Evolutionary conservation across 2,888 invertebrate species (phyloP), one percentile per base, ranked within the genome.

Genomic region (Sinohyriopsis cumingii): DNA sequence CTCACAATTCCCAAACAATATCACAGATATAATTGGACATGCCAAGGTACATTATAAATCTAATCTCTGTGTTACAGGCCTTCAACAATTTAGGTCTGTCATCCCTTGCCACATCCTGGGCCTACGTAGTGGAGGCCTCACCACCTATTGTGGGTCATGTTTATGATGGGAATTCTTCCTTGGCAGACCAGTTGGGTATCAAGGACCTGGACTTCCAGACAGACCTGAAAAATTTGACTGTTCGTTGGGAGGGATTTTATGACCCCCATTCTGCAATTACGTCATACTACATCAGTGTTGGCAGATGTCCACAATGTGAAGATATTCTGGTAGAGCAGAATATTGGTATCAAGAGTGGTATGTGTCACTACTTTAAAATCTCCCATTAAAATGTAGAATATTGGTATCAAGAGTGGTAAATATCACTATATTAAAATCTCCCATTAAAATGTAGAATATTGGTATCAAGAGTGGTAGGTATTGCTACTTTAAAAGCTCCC

Each of bases 211-310:
- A 77, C 55, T 77, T 67, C 60, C 69, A 69, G 45, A 74, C 72
- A 28, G 66, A 67, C 25, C 55, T 55, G 24, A 68, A 65, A 18
- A 62, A 22, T 22, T 12, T 80, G 15, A 62, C 69, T 33, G 69
- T 70, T 4, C 70, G 57, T 55, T 80, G 78, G 80, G 65, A 67
- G 55, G 79, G 80, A 20, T 78, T 80, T 60, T 56, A 71, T 53
- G 75, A 74, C 33, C 73, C 78, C 1, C 72, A 73, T 20, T 63
- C 77, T 3, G 60, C 74, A 15, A 75, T 80, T n/a, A 57, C 68
- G 28, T 56, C 72, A 33, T 80, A 79, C 63, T 69, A 53, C 20
- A 67, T 78, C 19, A 69, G 68, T 25, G 66, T 79, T 12, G 80
- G 80, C 24, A 73, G 69, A 5, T 79, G 80, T 69, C 55, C 67